Evolutionary conservation across 2,888 invertebrate genomes (phyloP), one percentile per base, ranked within the genome.

Genomic region (Hydrotaea cyrtoneurina): DNA sequence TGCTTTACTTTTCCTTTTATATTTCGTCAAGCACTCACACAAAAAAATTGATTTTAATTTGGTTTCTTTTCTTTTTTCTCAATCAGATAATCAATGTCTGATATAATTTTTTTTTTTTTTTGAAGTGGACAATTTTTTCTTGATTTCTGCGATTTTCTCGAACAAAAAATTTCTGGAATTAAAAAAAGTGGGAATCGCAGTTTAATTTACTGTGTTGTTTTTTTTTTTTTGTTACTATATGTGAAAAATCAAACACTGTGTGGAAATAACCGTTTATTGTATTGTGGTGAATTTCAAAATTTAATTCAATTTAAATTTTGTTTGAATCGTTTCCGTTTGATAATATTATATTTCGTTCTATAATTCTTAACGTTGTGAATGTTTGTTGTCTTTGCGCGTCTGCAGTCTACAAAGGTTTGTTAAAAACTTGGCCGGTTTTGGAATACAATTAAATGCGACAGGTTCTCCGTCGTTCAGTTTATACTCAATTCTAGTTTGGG

Each of bases 381-480:
- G 59, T 26, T 66, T 21, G 39, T 39, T 77, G 76, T 82, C 86
- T 86, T 82, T 86, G 84, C 82, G 86, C 84, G 85, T 86, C 85
- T 86, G 82, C 80, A 83, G 85, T 80, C 82, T 86, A 83, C 85
- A 86, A 84, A 83, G 87, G 87, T 85, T 86, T 86, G 86, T 82
- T 80, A 77, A 83, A 80, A 85, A 84, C 80, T 85, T 86, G 78
- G 79, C 83, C 81, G 76, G 83, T 78, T 83, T 84, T 83, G 57
- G 80, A 83, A 82, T 85, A 78, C 71, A 83, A 82, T 85, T 85
- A 85, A 86, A 76, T 76, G 78, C 76, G 79, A 85, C 82, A 85
- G 79, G 85, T 85, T 85, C 71, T 82, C 50, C 21, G 74, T 80
- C 80, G 55, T 26, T 75, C 62, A 23, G 59, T 80, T 84, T 80